Percentiles rank a stretch among this genome's conserved stretches.
Conservation (phyloP, 2,888 invertebrate species). For the Lepidocyrtoides sp. region DNA sequence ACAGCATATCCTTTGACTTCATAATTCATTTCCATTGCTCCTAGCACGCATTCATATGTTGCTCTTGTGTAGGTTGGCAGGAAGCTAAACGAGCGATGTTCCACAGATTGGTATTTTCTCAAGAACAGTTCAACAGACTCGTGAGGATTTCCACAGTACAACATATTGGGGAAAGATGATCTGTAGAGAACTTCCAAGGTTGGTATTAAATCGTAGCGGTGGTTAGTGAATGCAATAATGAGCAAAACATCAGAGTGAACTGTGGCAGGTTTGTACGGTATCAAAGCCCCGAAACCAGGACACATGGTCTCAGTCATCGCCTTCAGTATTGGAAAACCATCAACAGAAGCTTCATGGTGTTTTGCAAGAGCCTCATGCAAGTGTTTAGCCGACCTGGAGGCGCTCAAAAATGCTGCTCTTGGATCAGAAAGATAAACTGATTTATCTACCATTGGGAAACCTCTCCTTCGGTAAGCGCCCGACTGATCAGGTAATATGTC, state of each 20-base stretch:
- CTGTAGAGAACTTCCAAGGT: conserved; percentile 86
- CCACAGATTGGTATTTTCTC: conserved; percentile 85
- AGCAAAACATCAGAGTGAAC: conserved; percentile 84
- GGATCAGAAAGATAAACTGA: conserved; percentile 78
- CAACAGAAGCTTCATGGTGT: conserved; percentile 80
- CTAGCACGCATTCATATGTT: conserved; percentile 86
- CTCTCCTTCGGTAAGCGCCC: conserved; percentile 76
- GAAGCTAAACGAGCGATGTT: conserved; percentile 85
- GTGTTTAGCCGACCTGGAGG: conserved; percentile 81
- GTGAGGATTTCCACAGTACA: conserved; percentile 86
- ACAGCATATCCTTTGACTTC: conserved; percentile 86
- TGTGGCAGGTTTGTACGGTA: conserved; percentile 82
- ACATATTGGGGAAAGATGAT: conserved; percentile 85
- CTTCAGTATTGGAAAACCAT: conserved; percentile 84
- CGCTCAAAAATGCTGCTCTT: conserved; percentile 59
- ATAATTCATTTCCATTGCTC: conserved; percentile 86
- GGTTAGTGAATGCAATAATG: conserved; percentile 85
- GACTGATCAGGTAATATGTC: conserved; percentile 74
- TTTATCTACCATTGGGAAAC: conserved; percentile 82
- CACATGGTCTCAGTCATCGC: conserved; percentile 85
- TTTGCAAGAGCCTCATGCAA: conserved; percentile 82
- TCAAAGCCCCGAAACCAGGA: conserved; percentile 85
- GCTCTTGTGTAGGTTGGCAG: conserved; percentile 85
- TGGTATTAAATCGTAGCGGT: conserved; percentile 85
- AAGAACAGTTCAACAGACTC: conserved; percentile 85